A percentile compares a stretch with the other conserved stretches of the same genome.
These are phyloP conservation scores for Aulostomus chinensis DNA, from an alignment of 2,797 vertebrate species.

Conservation along the genomic window DNA sequence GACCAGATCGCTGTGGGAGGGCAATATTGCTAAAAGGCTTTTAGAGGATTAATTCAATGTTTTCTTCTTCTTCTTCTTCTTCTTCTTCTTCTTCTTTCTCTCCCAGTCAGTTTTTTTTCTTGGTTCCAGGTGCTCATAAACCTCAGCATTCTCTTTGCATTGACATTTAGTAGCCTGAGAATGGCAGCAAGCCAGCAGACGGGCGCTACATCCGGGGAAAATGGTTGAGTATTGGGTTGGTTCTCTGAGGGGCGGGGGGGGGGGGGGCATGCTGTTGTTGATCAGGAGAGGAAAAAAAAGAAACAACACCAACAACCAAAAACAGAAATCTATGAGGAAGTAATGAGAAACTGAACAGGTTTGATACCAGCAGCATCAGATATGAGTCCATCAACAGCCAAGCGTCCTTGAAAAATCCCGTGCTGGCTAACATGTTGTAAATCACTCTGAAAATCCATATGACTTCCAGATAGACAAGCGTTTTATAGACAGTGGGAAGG, in stretches of 20 bases:
- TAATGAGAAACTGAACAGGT: constrained; percentile 15
- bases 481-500: neutral
- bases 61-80: constrained; percentile 44
- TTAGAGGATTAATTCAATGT: constrained; percentile 84
- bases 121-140: constrained; percentile 72
- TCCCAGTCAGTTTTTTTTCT: constrained; percentile 46
- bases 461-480: neutral
- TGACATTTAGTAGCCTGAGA: constrained; percentile 67
- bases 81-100: constrained; percentile 26
- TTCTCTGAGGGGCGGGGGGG: constrained; percentile 25
- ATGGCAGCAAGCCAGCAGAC: constrained; percentile 60
- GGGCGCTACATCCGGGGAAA: constrained; percentile 42
- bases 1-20: constrained; percentile 69
- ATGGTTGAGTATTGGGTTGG: constrained; percentile 36
- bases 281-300: too few species aligned
- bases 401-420: constrained; percentile 1
- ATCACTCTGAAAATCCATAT: neutral
- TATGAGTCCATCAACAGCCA: constrained; percentile 12
- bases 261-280: constrained; percentile 23
- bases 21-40: constrained; percentile 84
- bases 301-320: too few species aligned
- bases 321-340: too few species aligned
- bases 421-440: neutral
- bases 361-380: constrained; percentile 11
- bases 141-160: constrained; percentile 51